phyloP scores from a whole-genome alignment of 2,888 invertebrate species.

The Stenoptilia bipunctidactyla region DNA sequence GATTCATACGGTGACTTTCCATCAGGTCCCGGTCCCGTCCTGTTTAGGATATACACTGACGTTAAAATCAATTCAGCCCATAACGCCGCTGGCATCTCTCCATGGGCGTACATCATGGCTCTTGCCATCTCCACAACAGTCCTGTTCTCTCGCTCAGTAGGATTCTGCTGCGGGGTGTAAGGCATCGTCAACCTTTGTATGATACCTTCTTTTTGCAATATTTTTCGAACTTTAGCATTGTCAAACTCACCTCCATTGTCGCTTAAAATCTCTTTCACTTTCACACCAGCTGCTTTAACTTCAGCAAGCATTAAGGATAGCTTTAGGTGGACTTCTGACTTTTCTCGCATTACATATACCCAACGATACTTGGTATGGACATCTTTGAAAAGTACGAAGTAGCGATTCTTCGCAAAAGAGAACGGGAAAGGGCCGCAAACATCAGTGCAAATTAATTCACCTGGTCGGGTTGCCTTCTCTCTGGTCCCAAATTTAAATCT shows the following conservation, averaged over 20 bases:
- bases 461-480: background rate
- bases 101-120: conserved; percentile 1
- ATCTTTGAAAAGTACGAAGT: too few relatives aligned
- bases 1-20: too few relatives aligned
- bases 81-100: background rate
- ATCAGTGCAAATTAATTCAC: background rate
- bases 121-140: conserved; percentile 1
- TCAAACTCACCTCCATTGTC: conserved; percentile 4
- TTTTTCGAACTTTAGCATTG: background rate
- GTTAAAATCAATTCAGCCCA: conserved; percentile 2
- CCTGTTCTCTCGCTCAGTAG: background rate
- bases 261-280: conserved; percentile 1
- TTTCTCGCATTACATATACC: too few relatives aligned
- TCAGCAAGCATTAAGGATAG: too few relatives aligned
- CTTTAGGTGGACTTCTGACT: too few relatives aligned
- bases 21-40: too few relatives aligned
- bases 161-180: conserved; percentile 5
- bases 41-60: too few relatives aligned
- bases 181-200: background rate
- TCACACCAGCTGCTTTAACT: background rate
- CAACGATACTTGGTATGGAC: too few relatives aligned
- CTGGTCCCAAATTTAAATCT: too few relatives aligned
- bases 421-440: background rate
- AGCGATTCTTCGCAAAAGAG: too few relatives aligned
- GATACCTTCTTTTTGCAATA: background rate